phyloP scores from a whole-genome alignment of 1,140 invertebrate species.

The Thaumatotibia leucotreta region DNA sequence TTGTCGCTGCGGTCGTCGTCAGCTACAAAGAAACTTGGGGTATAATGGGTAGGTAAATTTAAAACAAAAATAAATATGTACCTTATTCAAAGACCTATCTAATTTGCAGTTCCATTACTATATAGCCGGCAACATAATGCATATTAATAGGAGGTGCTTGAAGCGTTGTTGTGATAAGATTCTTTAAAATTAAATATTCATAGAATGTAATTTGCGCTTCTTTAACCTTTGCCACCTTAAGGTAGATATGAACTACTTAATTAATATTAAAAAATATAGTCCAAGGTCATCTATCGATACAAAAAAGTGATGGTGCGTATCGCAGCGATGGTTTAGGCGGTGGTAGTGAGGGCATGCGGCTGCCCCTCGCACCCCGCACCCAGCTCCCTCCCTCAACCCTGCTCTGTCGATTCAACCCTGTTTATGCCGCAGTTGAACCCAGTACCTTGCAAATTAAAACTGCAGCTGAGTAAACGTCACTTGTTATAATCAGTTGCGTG shows the following conservation, averaged over 20 bases:
- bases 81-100: too few species aligned
- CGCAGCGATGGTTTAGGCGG: constrained; percentile 3
- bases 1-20: too few species aligned
- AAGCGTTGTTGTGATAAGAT: too few species aligned
- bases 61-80: too few species aligned
- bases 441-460: neutral
- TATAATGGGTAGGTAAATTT: too few species aligned
- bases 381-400: neutral
- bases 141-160: too few species aligned
- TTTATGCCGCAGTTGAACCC: neutral
- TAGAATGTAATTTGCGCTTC: neutral
- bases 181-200: too few species aligned
- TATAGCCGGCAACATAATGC: too few species aligned
- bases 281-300: constrained; percentile 53
- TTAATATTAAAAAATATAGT: constrained; percentile 53
- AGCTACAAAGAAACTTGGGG: too few species aligned
- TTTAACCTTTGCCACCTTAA: neutral
- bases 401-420: neutral
- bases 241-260: neutral
- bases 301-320: constrained; percentile 42
- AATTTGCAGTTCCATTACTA: too few species aligned
- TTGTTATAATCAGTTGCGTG: too few species aligned
- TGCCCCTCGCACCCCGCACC: neutral
- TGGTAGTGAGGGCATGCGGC: constrained; percentile 36
- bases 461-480: neutral